Evolutionary conservation across 1,140 invertebrate genomes (phyloP), one percentile per base, ranked within the genome.

Genomic region (Teleogryllus occipitalis): DNA sequence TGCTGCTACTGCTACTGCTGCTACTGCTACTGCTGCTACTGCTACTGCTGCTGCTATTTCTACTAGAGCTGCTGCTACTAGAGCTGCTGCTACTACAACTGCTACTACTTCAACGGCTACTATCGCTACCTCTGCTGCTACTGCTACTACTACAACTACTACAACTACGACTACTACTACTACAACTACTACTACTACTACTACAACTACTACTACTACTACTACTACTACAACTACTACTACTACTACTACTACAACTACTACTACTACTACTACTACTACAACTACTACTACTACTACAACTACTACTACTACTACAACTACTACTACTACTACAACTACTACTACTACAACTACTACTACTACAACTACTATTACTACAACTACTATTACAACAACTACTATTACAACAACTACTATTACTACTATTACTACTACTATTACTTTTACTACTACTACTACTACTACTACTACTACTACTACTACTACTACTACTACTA

Each of bases 221-320:
- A 75, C 75, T 75, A 75, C 10, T 21, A 75, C 10, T 75, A 75
- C 10, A 12, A 75, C 8, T 75, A 75, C 75, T 75, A 75, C 75
- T 75, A 75, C 75, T 75, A 75, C 75, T 75, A 75, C 18, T 75
- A 75, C 75, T 75, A 75, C 75, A 12, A 75, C 10, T 75, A 75
- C 10, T 75, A 75, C 10, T 75, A 75, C 10, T 75, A 75, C 75
- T 75, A 39, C 75, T 75, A 75, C 75, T 75, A 75, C 18, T 75
- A 75, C 75, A 12, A 75, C 75, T 75, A 75, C 27, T 75, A 75
- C 10, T 75, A 75, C 10, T 75, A 75, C 10, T 75, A 39, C 10
- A 12, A 75, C 18, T 75, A 75, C 75, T 75, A 75, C 75, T 75
- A 75, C 75, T 75, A 75, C 75, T 75, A 75, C 18, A 12, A 75